Conservation (phyloP, 64 coral and sea anemone genomes). For the Actinia tenebrosa region DNA sequence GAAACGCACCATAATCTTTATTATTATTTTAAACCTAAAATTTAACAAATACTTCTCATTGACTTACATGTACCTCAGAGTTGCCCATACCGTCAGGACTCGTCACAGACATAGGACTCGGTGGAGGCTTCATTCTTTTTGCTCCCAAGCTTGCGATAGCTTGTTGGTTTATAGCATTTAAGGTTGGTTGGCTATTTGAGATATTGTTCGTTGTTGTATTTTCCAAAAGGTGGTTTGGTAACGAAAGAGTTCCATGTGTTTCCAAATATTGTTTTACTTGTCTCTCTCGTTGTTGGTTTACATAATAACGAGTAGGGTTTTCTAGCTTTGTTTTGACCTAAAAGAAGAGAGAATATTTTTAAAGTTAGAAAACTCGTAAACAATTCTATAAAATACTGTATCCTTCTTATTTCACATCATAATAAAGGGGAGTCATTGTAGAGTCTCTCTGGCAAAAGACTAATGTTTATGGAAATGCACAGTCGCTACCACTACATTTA, state of each 20-base stretch:
- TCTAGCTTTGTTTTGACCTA: conserved; percentile 93
- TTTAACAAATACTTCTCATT: background rate
- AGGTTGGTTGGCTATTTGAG: conserved; percentile 73
- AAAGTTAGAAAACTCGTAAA: no score
- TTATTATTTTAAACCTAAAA: background rate
- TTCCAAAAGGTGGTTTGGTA: conserved; percentile 25
- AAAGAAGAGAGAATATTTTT: background rate
- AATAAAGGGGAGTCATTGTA: no score
- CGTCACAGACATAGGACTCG: conserved; percentile 86
- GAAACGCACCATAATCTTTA: no score
- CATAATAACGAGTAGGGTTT: conserved; percentile 96
- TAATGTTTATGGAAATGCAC: no score
- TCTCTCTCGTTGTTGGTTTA: conserved; percentile 81
- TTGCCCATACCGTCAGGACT: conserved; percentile 60
- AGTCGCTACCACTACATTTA: no score
- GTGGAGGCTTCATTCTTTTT: conserved; percentile 55
- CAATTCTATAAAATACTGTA: no score
- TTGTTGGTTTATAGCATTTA: conserved; percentile 97
- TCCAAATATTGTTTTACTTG: conserved; percentile 90
- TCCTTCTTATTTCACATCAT: no score
- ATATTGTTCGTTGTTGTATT: conserved; percentile 13
- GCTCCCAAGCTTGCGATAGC: conserved; percentile 54
- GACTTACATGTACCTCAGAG: conserved; percentile 39
- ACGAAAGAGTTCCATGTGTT: conserved; percentile 29
- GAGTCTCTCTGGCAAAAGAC: no score